These are phyloP conservation scores for Morus bassanus DNA, from an alignment of 2,797 vertebrate genomes.

Conservation along the genomic window DNA sequence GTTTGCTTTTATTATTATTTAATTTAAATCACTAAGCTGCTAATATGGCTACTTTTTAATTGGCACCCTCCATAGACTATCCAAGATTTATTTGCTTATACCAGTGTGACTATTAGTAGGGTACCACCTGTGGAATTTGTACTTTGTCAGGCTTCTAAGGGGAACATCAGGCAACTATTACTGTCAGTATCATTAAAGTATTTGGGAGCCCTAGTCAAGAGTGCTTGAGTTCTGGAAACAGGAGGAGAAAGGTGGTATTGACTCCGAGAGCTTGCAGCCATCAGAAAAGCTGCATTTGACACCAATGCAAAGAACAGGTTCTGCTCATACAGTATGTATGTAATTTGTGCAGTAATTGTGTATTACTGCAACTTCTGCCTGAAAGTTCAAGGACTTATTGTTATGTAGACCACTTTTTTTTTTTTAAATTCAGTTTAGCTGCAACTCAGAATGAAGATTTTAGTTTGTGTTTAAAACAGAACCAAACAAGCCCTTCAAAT, in stretches of 20 bases:
- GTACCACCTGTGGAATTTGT: not conserved
- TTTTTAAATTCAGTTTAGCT: not conserved
- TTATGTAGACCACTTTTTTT: not conserved
- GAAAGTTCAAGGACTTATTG: not conserved
- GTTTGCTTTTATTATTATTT: not conserved
- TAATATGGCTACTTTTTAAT: not conserved
- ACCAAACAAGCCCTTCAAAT: not conserved
- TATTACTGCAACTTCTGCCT: not conserved
- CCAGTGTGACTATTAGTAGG: not conserved
- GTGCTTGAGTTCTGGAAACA: not conserved
- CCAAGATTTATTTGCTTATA: not conserved
- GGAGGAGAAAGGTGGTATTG: not conserved
- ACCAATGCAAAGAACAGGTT: not conserved
- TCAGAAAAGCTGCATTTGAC: not conserved
- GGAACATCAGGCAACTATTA: not conserved
- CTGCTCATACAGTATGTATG: not conserved
- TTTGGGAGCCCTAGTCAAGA: not conserved
- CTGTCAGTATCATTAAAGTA: not conserved
- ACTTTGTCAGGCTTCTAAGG: not conserved
- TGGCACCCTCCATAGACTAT: not conserved
- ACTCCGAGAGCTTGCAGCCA: not conserved
- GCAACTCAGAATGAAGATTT: not conserved
- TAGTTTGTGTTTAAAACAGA: not conserved
- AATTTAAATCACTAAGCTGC: not conserved
- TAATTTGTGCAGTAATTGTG: not conserved